Evolutionary conservation across 2,797 vertebrate genomes (phyloP).

Genomic region (Discoglossus pictus): DNA sequence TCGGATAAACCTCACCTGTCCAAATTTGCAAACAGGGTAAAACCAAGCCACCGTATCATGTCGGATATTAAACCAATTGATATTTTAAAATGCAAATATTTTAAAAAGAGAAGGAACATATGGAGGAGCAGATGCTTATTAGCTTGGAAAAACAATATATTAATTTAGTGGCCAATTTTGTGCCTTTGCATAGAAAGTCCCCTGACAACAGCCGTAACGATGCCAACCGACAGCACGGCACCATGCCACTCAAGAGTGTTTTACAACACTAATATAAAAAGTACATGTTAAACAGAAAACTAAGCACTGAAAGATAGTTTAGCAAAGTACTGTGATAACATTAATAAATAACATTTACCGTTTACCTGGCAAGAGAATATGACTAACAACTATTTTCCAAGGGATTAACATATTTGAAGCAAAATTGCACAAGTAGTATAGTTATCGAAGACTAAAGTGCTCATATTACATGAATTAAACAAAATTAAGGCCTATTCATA

Average conservation of each 20-base stretch:
- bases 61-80: slow-evolving; percentile 43
- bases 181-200: slow-evolving; percentile 10
- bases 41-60: slow-evolving; percentile 22
- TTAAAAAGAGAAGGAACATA: slow-evolving; percentile 47
- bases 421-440: no score
- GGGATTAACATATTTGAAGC: no score
- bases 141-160: slow-evolving; percentile 28
- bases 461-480: no score
- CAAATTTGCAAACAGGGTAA: slow-evolving; percentile 26
- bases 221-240: slow-evolving; percentile 23
- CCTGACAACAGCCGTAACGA: background rate
- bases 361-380: no score
- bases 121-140: slow-evolving; percentile 48
- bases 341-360: no score
- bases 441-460: no score
- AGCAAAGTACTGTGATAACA: no score
- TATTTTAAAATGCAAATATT: slow-evolving; percentile 51
- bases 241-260: slow-evolving; percentile 19
- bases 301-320: no score
- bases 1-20: slow-evolving; percentile 44
- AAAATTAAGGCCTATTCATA: no score
- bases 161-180: slow-evolving; percentile 23
- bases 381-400: no score
- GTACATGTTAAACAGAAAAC: background rate
- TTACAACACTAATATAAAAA: slow-evolving; percentile 27